Conservation (phyloP, 2,888 invertebrate genomes). For the Pterostichus madidus region DNA sequence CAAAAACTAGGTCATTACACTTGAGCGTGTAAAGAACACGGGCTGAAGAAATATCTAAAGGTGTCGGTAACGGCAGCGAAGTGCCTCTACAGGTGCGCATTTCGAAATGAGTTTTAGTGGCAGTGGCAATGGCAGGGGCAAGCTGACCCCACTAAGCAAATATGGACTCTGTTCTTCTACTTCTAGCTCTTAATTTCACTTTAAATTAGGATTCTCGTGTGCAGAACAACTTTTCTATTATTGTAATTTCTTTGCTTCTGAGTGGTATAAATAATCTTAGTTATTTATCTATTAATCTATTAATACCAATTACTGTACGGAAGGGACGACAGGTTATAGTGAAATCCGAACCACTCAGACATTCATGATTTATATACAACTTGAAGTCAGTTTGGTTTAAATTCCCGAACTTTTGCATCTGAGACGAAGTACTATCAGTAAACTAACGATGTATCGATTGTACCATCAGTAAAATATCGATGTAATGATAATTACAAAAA, state of each 20-base stretch:
- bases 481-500: too few species aligned
- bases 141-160: slow-evolving; percentile 39
- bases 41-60: slow-evolving; percentile 45
- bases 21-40: slow-evolving; percentile 27
- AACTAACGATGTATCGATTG: too few species aligned
- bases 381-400: too few species aligned
- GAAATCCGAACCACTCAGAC: too few species aligned
- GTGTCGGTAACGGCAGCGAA: slow-evolving; percentile 15
- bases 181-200: neutral
- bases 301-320: too few species aligned
- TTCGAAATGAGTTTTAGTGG: slow-evolving; percentile 43
- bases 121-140: neutral
- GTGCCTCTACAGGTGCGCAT: slow-evolving; percentile 34
- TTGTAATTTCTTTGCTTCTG: neutral
- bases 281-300: too few species aligned
- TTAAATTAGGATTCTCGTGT: neutral
- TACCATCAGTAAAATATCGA: too few species aligned
- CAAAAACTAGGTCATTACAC: slow-evolving; percentile 40
- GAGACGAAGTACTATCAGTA: too few species aligned
- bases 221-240: neutral
- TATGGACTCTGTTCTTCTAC: slow-evolving; percentile 11
- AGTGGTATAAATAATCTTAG: too few species aligned
- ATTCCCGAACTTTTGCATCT: too few species aligned
- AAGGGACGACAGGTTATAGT: too few species aligned
- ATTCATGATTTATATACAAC: too few species aligned